Conservation (phyloP, 2,113 vertebrate species). For the Ia io region DNA sequence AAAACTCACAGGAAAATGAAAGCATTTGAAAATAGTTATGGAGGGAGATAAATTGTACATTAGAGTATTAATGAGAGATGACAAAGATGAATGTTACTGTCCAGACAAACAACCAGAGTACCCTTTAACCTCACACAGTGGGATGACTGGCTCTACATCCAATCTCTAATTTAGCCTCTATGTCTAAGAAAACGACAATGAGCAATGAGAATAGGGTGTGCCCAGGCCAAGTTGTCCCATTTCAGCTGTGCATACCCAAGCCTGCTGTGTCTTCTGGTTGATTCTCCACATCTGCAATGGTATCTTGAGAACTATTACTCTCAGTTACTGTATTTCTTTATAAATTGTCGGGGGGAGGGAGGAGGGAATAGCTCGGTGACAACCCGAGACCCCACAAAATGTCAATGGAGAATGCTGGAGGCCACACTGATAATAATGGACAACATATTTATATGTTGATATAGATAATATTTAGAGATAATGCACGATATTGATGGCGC, state of each 20-base stretch:
- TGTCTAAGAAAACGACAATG: not conserved
- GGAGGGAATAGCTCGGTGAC: not conserved
- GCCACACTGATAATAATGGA: not conserved
- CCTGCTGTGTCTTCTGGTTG: not conserved
- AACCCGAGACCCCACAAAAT: not conserved
- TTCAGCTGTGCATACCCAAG: not conserved
- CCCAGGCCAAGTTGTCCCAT: not conserved
- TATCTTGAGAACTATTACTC: not conserved
- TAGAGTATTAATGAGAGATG: not conserved
- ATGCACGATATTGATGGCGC: not conserved
- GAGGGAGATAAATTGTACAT: not conserved
- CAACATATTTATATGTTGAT: no score
- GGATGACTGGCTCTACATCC: no score
- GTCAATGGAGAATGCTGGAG: not conserved
- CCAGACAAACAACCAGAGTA: not conserved
- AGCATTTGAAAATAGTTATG: not conserved
- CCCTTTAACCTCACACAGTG: not conserved
- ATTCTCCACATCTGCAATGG: not conserved
- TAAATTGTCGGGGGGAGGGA: not conserved
- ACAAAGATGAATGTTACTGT: not conserved
- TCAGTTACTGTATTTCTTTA: not conserved
- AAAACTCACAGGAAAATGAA: not conserved
- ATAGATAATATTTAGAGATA: not conserved
- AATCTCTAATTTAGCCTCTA: not conserved
- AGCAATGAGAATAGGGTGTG: not conserved